Base-by-base conservation (phyloP, 2,113 vertebrate genomes). In the Hippoglossus stenolepis region DNA sequence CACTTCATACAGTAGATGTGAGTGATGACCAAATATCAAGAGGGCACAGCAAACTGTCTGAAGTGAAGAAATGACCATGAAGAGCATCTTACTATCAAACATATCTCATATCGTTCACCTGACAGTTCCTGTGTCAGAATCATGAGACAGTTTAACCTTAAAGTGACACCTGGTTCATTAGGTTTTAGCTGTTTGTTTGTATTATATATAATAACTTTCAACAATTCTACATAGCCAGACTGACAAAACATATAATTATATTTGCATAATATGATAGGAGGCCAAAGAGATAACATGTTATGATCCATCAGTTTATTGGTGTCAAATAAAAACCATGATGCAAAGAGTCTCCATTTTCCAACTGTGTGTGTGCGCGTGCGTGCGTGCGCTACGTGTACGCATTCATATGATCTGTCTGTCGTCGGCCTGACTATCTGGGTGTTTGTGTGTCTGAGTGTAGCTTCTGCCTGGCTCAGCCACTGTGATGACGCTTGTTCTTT, bases 401-500 rank as follows among this genome's bases (percentile, higher is more conserved):
- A 9, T 57, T 43, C 57, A 66, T 63, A 28, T 26, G 57, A 17
- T 49, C 45, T 51, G 24, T 40, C 28, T 28, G 56, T 10, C 35
- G 72, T 20, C 31, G 31, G 6, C 31, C 31, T 31, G 31, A 31
- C 31, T 31, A 31, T 31, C 31, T 31, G 31, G 31, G 10, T 17
- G 21, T 38, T 47, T 73, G 62, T 76, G 18, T 68, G 53, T 85
- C 31, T 62, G 59, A 35, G n/a, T 77, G 75, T 64, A 64, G 65
- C 60, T 78, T 78, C 65, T 71, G 58, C 77, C 82, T 73, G 58
- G 66, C 23, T 69, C 64, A 75, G 67, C 63, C 53, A 45, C 61
- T 63, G 74, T 61, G 51, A 85, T 79, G 79, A 87, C 21, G 73
- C 47, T 18, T 62, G 79, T 73, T 85, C 75, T 80, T 28, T 2